Evolutionary conservation across 2,888 invertebrate species (phyloP), one percentile per base, ranked within the genome.

Genomic region (Crioceris asparagi): DNA sequence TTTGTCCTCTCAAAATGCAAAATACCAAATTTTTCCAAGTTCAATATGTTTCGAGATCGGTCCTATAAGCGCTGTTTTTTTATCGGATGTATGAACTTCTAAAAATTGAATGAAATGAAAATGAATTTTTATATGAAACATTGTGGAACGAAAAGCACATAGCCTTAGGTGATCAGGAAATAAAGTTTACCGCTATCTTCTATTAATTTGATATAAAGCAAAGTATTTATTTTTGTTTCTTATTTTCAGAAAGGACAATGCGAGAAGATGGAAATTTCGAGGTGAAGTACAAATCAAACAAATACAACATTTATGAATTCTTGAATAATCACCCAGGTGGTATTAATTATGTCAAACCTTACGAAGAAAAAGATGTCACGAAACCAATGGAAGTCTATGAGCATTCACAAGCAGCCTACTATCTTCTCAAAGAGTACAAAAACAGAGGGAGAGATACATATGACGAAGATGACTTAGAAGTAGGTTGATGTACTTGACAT

Each of bases 291-390:
- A 51, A 54, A 6, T 60, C 60, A 6, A 64, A 70, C 23, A 61
- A 60, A 32, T 83, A 83, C 61, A 75, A 85, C 55, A 65, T 85
- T 36, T 64, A 70, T 31, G 60, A 66, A 21, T 83, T 85, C 53
- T 50, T 81, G 34, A 70, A 69, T 35, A 77, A 81, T 50, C 84
- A 85, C 59, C 85, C 85, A 0, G 85, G 84, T 0, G 84, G 85
- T 1, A 58, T 72, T 1, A 77, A 75, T 50, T 77, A 77, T 2
- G 60, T 85, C 1, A 64, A 69, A 46, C 60, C 61, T n/a, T 77
- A 67, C 47, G 63, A 67, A 51, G 70, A 71, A 3, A 70, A 67
- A 51, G 70, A 71, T 35, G 61, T 80, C 19, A 58, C 66, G 14
- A 59, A 65, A 12, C 72, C 69, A 10, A 71, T 80, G 70, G 50